phyloP scores from a whole-genome alignment of 2,888 invertebrate genomes.

The Xanthorhoe spadicearia region DNA sequence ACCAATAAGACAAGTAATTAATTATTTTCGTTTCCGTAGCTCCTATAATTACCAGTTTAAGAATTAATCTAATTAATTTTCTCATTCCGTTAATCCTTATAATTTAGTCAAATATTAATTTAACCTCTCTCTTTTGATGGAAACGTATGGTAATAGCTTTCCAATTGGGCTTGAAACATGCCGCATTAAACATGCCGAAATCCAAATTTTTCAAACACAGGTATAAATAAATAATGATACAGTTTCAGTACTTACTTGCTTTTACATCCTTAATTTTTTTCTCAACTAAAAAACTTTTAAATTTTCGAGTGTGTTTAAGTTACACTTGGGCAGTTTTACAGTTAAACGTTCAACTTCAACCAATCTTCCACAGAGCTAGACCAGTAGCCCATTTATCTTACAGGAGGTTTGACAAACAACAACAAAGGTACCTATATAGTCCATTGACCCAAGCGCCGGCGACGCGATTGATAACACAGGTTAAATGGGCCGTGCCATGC shows the following conservation, averaged over 20 bases:
- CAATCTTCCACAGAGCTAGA: background rate
- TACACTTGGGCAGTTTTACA: no score
- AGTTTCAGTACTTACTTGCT: no score
- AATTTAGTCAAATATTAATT: conserved; percentile 5
- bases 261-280: no score
- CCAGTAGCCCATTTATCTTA: background rate
- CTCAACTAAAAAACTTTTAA: no score
- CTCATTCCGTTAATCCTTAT: conserved; percentile 6
- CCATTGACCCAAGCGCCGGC: conserved; percentile 67
- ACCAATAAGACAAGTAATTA: background rate
- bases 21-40: background rate
- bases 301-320: no score
- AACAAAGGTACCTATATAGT: conserved; percentile 54
- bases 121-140: background rate
- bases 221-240: no score
- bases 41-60: background rate
- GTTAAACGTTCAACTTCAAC: background rate
- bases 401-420: conserved; percentile 24
- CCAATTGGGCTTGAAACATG: background rate
- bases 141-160: conserved; percentile 1
- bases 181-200: background rate
- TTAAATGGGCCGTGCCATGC: conserved; percentile 73
- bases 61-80: conserved; percentile 2
- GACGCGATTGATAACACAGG: conserved; percentile 72
- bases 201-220: background rate